phyloP scores from a whole-genome alignment of 2,888 invertebrate genomes.

The Unio delphinus region DNA sequence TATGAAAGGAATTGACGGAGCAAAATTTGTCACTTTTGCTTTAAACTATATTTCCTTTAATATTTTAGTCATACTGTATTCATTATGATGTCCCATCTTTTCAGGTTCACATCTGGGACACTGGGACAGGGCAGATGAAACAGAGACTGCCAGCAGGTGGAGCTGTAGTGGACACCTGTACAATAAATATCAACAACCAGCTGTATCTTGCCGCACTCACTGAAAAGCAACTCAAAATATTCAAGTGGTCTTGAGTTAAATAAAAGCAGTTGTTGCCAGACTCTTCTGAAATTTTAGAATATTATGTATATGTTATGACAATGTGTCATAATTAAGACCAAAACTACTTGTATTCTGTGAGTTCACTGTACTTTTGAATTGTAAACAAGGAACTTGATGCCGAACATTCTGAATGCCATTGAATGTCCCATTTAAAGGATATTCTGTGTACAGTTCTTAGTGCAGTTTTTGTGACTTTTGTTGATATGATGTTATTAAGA shows the following conservation, averaged over 20 bases:
- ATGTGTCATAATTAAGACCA: too few species aligned
- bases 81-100: conserved; percentile 8
- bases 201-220: conserved; percentile 57
- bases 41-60: background rate
- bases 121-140: conserved; percentile 49
- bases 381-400: too few species aligned
- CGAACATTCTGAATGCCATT: too few species aligned
- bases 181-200: conserved; percentile 46
- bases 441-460: too few species aligned
- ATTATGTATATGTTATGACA: too few species aligned
- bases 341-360: too few species aligned
- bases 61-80: background rate
- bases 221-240: conserved; percentile 56
- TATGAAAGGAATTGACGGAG: background rate
- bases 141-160: conserved; percentile 53
- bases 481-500: too few species aligned
- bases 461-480: too few species aligned
- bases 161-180: conserved; percentile 55
- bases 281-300: too few species aligned
- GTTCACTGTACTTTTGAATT: too few species aligned
- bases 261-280: too few species aligned
- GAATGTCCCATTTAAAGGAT: too few species aligned
- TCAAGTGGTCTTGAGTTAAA: conserved; percentile 40
- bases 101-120: conserved; percentile 64
- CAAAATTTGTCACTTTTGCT: background rate